Conservation (phyloP, 2,797 vertebrate species). For the Syndactyla subalaris region DNA sequence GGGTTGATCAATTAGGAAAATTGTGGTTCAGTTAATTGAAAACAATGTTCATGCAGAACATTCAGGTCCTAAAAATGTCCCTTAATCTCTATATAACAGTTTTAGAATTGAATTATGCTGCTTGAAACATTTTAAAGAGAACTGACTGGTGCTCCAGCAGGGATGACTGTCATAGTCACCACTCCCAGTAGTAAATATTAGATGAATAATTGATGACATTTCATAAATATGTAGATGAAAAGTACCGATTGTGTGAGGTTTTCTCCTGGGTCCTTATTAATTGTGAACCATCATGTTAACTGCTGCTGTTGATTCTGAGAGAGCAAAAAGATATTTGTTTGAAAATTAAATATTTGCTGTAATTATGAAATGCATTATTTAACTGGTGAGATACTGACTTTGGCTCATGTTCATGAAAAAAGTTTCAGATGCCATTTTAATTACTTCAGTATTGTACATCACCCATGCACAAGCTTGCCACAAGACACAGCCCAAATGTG, state of each 20-base stretch:
- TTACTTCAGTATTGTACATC: not conserved
- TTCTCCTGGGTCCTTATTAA: constrained; percentile 65
- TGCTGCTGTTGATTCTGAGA: constrained; percentile 18
- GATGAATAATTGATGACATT: constrained; percentile 60
- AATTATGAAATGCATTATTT: constrained; percentile 46
- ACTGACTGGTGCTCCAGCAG: not conserved
- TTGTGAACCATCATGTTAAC: constrained; percentile 46
- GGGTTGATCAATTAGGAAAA: not conserved
- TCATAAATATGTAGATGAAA: constrained; percentile 73
- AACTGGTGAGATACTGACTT: not conserved
- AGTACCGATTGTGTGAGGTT: constrained; percentile 51
- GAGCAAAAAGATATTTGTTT: constrained; percentile 27
- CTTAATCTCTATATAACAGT: not conserved
- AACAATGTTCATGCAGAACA: not conserved
- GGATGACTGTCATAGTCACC: not conserved
- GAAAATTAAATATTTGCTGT: constrained; percentile 54
- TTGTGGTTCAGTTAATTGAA: constrained; percentile 14
- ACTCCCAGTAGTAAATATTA: constrained; percentile 29
- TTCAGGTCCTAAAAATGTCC: constrained; percentile 11
- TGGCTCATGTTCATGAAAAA: not conserved
- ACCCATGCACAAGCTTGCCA: not conserved
- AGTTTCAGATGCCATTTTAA: not conserved
- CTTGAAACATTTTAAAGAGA: not conserved
- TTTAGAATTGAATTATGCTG: not conserved
- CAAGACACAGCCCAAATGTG: not conserved